Conservation (phyloP, 2,888 invertebrate species). For the Neoascia interrupta region DNA sequence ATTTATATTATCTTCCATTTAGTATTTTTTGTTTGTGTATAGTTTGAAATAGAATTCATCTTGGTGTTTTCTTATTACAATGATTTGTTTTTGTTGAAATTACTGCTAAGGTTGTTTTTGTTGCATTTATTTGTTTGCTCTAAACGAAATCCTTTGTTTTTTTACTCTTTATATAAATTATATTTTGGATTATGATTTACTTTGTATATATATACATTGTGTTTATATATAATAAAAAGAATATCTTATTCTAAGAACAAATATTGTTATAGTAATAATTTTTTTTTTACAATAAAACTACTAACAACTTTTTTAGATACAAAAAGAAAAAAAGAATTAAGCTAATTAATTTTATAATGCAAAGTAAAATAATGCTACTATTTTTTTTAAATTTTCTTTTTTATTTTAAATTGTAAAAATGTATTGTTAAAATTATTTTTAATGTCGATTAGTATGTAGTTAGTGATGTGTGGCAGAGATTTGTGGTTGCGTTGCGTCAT, state of each 20-base stretch:
- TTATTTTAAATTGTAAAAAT: background rate
- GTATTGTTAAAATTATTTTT: background rate
- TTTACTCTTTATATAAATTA: conserved; percentile 17
- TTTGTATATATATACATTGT: conserved; percentile 24
- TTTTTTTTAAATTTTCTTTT: conserved; percentile 33
- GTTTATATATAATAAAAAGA: conserved; percentile 35
- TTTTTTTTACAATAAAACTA: conserved; percentile 56
- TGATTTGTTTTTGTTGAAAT: conserved; percentile 46
- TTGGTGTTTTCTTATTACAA: conserved; percentile 25
- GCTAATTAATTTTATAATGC: conserved; percentile 55
- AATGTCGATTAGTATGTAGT: conserved; percentile 54
- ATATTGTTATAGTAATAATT: conserved; percentile 53
- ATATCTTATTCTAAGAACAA: conserved; percentile 55
- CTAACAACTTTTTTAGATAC: conserved; percentile 54
- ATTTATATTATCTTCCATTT: conserved; percentile 41
- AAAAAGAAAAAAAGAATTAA: conserved; percentile 48
- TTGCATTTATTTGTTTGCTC: conserved; percentile 38
- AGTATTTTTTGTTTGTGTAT: conserved; percentile 20
- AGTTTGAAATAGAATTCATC: conserved; percentile 25
- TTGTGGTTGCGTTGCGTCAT: conserved; percentile 64
- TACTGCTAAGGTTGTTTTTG: conserved; percentile 33
- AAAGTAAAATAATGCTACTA: conserved; percentile 59
- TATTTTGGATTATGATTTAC: conserved; percentile 11
- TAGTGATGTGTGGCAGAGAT: conserved; percentile 68
- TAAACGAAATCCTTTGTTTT: conserved; percentile 59